Percentiles rank a stretch among this genome's conserved stretches.
phyloP scores from a whole-genome alignment of 53 echinoderm and acorn worm genomes.

The Echinarachnius parma region DNA sequence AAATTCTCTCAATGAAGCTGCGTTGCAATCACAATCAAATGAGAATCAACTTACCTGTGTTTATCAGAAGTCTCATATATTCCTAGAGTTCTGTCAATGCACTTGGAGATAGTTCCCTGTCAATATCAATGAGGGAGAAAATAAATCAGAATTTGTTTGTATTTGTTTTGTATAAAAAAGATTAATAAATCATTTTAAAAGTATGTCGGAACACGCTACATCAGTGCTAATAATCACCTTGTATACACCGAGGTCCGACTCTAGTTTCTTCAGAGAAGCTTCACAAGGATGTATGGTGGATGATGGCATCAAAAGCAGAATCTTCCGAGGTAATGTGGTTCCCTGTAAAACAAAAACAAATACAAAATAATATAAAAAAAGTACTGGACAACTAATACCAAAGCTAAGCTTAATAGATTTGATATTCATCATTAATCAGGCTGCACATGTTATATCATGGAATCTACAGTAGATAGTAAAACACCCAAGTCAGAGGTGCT shows the following conservation, averaged over 20 bases:
- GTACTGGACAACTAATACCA: too few species aligned
- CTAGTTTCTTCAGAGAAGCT: not conserved
- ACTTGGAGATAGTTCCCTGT: constrained; percentile 7
- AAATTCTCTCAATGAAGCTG: not conserved
- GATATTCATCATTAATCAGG: too few species aligned
- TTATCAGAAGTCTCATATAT: constrained; percentile 12
- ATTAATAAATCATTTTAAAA: too few species aligned
- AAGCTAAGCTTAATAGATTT: too few species aligned
- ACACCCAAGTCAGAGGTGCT: too few species aligned
- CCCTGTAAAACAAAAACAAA: not conserved
- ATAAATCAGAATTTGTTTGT: not conserved
- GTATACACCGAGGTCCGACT: not conserved
- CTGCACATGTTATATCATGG: too few species aligned
- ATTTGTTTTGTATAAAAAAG: too few species aligned
- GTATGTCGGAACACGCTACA: too few species aligned
- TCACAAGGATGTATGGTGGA: constrained; percentile 1
- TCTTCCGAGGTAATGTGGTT: constrained; percentile 27
- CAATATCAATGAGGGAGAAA: not conserved
- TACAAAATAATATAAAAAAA: too few species aligned
- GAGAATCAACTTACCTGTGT: constrained; percentile 5
- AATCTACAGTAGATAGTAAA: too few species aligned
- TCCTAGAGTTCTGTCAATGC: constrained; percentile 16
- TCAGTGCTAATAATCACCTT: too few species aligned
- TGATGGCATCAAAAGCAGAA: constrained; percentile 20
- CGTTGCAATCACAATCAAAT: not conserved